A percentile compares a stretch with the other conserved stretches of the same genome.
Conservation (phyloP, 2,113 vertebrate genomes). For the Oriolus oriolus region DNA sequence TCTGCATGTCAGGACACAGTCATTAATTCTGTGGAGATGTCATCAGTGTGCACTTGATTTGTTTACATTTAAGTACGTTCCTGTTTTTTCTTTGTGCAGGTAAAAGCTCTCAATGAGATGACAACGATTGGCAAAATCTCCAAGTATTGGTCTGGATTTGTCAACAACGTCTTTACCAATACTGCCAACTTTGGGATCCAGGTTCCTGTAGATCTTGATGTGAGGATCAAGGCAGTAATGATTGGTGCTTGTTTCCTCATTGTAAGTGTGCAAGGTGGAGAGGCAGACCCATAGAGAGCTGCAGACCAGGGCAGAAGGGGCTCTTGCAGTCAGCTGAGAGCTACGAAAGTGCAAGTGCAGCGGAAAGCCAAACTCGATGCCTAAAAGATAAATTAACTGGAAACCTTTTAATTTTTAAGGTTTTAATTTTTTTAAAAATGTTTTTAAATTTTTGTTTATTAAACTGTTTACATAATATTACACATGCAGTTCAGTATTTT, state of each 20-base stretch:
- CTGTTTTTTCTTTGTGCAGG: conserved; percentile 65
- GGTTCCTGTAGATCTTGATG: conserved; percentile 92
- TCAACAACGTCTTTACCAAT: conserved; percentile 89
- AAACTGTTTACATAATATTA: background rate
- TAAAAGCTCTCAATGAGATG: conserved; percentile 87
- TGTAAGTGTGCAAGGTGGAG: conserved; percentile 75
- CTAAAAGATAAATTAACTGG: background rate
- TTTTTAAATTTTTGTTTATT: background rate
- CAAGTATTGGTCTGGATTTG: conserved; percentile 95
- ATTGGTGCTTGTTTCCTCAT: conserved; percentile 95
- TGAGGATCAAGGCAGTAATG: conserved; percentile 92
- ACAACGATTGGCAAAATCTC: conserved; percentile 93
- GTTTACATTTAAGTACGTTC: background rate
- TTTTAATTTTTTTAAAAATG: background rate
- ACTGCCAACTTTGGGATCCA: conserved; percentile 95
- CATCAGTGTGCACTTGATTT: background rate
- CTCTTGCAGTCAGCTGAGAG: background rate
- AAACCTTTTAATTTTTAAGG: background rate
- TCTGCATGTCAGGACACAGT: background rate
- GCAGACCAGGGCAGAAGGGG: background rate
- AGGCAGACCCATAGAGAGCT: background rate
- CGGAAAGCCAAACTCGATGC: background rate
- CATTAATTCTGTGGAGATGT: background rate
- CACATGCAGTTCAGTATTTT: background rate
- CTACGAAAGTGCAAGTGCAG: background rate